A percentile compares a stretch with the other conserved stretches of the same genome.
Evolutionary conservation across 2,113 vertebrate genomes (phyloP).

Genomic region (Hippopotamus amphibius): DNA sequence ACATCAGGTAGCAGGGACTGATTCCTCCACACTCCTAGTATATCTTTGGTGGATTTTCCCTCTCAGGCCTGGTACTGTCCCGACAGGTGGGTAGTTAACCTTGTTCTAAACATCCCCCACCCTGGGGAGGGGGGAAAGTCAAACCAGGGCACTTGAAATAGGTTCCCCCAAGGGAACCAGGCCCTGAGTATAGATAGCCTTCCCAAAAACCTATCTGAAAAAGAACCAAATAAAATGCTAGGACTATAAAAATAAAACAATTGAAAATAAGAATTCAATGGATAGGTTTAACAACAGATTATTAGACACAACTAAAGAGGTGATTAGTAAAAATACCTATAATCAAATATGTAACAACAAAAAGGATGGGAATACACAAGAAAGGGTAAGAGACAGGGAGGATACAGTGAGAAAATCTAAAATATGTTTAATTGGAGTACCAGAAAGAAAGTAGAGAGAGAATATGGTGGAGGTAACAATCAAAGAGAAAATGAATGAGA

Average conservation of each 20-base stretch:
- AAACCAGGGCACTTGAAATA: neutral
- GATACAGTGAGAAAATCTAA: constrained; percentile 25
- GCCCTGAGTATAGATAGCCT: neutral
- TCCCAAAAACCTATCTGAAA: neutral
- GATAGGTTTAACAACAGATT: neutral
- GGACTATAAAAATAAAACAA: neutral
- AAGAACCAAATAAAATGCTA: neutral
- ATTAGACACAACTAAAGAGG: neutral
- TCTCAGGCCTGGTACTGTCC: neutral
- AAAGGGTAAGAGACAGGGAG: neutral
- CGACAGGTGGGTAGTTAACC: neutral
- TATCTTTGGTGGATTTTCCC: neutral
- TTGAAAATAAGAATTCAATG: neutral
- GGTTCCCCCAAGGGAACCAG: neutral
- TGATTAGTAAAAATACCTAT: neutral
- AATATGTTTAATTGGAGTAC: neutral
- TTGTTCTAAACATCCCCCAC: neutral
- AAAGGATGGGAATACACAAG: neutral
- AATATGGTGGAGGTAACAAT: neutral
- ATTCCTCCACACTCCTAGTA: neutral
- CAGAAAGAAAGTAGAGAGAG: neutral
- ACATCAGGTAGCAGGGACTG: neutral
- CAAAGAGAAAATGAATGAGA: neutral
- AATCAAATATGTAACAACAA: neutral
- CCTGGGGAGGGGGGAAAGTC: neutral